A percentile compares a stretch with the other conserved stretches of the same genome.
These are phyloP conservation scores for Rhea americana DNA, from an alignment of 2,113 vertebrate species.

Conservation along the genomic window DNA sequence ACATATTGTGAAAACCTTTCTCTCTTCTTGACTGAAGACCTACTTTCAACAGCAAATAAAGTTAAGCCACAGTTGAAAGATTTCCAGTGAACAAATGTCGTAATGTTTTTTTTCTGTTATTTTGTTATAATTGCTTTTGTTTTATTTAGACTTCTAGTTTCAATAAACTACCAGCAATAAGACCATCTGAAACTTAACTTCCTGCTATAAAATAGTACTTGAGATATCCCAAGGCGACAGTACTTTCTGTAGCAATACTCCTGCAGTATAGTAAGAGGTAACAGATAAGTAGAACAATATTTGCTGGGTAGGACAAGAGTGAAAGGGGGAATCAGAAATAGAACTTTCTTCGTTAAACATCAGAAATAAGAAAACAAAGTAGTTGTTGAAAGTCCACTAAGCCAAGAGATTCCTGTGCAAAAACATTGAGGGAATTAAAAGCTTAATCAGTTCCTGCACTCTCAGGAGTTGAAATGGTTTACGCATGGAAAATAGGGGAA, in stretches of 20 bases:
- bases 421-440: conserved; percentile 46
- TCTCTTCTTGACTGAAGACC: background rate
- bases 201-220: background rate
- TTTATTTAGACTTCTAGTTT: background rate
- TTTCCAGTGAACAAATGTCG: background rate
- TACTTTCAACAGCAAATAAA: background rate
- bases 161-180: background rate
- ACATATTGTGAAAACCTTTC: background rate
- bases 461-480: conserved; percentile 30
- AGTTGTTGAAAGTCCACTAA: conserved; percentile 38
- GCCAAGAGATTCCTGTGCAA: conserved; percentile 36
- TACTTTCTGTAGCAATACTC: background rate
- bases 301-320: background rate
- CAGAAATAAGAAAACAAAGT: conserved; percentile 36
- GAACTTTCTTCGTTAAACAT: background rate
- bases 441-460: background rate
- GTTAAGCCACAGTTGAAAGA: background rate
- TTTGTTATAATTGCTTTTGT: background rate
- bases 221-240: background rate
- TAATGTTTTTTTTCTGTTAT: background rate
- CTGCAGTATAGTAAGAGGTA: background rate
- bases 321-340: background rate
- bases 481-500: conserved; percentile 44
- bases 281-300: background rate
- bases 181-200: background rate